Conservation (phyloP, 2,113 vertebrate species). For the Megalops atlanticus region DNA sequence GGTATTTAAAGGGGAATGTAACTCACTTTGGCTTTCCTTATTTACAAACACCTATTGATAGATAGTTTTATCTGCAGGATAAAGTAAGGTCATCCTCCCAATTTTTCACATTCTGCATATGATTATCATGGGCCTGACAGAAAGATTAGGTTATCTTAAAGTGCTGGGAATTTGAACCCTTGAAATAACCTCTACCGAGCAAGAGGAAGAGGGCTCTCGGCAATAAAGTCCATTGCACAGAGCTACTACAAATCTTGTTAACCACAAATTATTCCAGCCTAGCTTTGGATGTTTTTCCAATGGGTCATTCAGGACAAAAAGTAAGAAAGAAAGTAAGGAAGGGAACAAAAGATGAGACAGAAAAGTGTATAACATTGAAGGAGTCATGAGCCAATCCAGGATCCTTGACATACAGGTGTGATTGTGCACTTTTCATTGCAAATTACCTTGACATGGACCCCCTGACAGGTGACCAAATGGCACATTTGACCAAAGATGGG, state of each 20-base stretch:
- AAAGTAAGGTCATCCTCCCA: slow-evolving; percentile 32
- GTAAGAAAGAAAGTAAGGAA: slow-evolving; percentile 1
- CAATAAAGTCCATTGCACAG: slow-evolving; percentile 12
- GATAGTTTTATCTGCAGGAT: slow-evolving; percentile 33
- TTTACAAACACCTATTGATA: slow-evolving; percentile 30
- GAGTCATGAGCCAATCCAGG: too few relatives aligned
- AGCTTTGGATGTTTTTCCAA: slow-evolving; percentile 6
- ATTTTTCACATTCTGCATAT: slow-evolving; percentile 31
- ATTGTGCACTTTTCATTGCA: too few relatives aligned
- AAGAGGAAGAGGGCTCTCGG: neutral
- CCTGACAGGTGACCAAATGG: too few relatives aligned
- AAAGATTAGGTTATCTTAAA: slow-evolving; percentile 30
- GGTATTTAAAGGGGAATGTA: slow-evolving; percentile 8
- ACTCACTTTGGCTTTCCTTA: slow-evolving; percentile 14
- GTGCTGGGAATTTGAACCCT: slow-evolving; percentile 22
- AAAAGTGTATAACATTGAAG: too few relatives aligned
- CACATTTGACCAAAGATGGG: too few relatives aligned
- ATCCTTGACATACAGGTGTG: too few relatives aligned
- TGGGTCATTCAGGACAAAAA: slow-evolving; percentile 16
- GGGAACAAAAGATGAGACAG: neutral
- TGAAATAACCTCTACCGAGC: slow-evolving; percentile 29
- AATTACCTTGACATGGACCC: too few relatives aligned
- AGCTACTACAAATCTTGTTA: slow-evolving; percentile 26
- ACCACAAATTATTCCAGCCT: slow-evolving; percentile 25
- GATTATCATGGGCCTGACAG: slow-evolving; percentile 32